Conservation (phyloP, 2,113 vertebrate genomes). For the Ageneiosus marmoratus region DNA sequence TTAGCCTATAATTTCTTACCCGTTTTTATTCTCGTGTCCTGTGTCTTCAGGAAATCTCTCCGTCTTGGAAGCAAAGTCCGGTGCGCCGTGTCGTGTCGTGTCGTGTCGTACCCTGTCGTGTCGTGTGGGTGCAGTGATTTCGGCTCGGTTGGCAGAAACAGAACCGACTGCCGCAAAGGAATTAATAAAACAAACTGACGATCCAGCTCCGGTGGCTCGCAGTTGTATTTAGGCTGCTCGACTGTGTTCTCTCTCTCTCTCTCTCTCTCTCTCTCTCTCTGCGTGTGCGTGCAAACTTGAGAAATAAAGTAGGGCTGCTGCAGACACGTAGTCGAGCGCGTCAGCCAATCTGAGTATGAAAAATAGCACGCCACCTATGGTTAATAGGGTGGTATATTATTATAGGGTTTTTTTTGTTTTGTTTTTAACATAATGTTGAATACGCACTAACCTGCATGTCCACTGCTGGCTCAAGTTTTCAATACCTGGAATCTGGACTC, state of each 20-base stretch:
- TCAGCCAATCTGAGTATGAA: constrained; percentile 57
- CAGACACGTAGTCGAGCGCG: constrained; percentile 67
- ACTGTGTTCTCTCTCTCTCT: constrained; percentile 39
- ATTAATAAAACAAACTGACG: constrained; percentile 16
- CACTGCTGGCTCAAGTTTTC: not conserved
- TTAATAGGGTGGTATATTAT: not conserved
- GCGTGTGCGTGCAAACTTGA: constrained; percentile 55
- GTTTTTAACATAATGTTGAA: not conserved
- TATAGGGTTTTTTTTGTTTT: not conserved
- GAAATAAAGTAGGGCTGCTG: constrained; percentile 56
- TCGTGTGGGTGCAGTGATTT: not conserved
- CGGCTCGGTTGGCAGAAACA: constrained; percentile 11
- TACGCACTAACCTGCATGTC: not conserved
- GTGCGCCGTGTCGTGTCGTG: too few species aligned
- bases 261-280: constrained; percentile 52
- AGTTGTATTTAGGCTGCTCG: constrained; percentile 16
- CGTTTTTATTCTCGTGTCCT: not conserved
- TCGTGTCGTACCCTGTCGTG: too few species aligned
- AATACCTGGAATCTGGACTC: not conserved
- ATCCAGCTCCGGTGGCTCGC: constrained; percentile 33
- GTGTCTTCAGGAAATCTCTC: not conserved
- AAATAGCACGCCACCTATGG: constrained; percentile 21
- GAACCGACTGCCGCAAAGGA: constrained; percentile 24
- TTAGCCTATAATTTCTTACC: not conserved
- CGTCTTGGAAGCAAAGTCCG: constrained; percentile 5